Evolutionary conservation across 2,888 invertebrate species (phyloP).

Genomic region (Xestia xanthographa): DNA sequence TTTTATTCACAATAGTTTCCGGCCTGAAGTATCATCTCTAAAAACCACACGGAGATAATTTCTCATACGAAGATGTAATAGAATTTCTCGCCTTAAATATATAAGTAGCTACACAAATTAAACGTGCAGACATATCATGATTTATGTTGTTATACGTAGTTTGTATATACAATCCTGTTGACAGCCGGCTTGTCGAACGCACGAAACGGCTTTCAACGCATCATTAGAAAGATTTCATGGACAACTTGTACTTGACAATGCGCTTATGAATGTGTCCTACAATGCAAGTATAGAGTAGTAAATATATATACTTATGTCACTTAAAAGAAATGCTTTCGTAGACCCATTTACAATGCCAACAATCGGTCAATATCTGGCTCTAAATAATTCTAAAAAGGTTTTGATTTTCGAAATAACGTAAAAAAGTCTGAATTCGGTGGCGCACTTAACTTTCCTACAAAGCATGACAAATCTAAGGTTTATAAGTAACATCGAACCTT

Average conservation of each 20-base stretch:
- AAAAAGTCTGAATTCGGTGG: neutral
- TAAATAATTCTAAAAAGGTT: too few species aligned
- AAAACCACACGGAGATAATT: neutral
- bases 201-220: constrained; percentile 35
- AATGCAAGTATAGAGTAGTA: neutral
- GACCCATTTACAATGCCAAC: too few species aligned
- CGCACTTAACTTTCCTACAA: neutral
- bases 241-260: constrained; percentile 3
- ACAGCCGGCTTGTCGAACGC: constrained; percentile 32
- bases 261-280: neutral
- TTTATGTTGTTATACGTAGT: constrained; percentile 26
- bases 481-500: neutral
- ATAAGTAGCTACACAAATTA: constrained; percentile 11
- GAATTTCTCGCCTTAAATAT: neutral
- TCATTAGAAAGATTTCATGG: constrained; percentile 24
- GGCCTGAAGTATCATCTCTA: neutral
- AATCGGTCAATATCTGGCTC: too few species aligned
- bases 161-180: constrained; percentile 38
- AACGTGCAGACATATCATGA: constrained; percentile 31
- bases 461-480: neutral
- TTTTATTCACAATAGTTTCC: neutral
- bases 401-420: neutral
- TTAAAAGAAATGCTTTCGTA: neutral
- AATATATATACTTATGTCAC: neutral
- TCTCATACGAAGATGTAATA: neutral